A percentile compares a stretch with the other conserved stretches of the same genome.
These are phyloP conservation scores for Saguinus midas DNA, from an alignment of 2,113 vertebrate genomes.

Conservation along the genomic window DNA sequence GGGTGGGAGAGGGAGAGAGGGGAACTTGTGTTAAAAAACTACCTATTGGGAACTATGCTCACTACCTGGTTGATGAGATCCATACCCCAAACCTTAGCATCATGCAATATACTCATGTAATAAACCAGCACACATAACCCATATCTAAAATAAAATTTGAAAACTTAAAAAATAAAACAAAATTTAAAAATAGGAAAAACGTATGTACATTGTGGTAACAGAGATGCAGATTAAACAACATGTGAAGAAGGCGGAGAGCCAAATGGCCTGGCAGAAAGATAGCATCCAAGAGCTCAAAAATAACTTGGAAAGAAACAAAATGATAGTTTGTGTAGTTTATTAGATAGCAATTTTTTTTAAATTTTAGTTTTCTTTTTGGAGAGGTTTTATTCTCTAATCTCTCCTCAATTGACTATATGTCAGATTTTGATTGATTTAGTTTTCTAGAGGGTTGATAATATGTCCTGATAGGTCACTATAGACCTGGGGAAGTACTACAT, in stretches of 20 bases:
- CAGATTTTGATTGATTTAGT: neutral
- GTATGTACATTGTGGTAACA: neutral
- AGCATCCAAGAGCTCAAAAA: neutral
- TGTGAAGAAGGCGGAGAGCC: neutral
- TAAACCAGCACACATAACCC: too few relatives aligned
- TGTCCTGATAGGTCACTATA: neutral
- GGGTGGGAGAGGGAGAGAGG: too few relatives aligned
- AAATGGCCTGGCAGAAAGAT: neutral
- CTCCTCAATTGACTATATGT: neutral
- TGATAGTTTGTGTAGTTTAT: neutral
- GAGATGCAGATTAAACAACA: neutral
- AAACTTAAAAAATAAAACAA: too few relatives aligned
- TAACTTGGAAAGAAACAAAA: neutral
- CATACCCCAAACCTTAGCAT: too few relatives aligned
- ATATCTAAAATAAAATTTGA: too few relatives aligned
- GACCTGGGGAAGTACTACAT: neutral
- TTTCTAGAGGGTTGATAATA: neutral
- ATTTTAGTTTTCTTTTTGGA: neutral
- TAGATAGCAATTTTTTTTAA: neutral
- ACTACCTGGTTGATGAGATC: too few relatives aligned
- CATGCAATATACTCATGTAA: too few relatives aligned
- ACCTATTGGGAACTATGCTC: too few relatives aligned
- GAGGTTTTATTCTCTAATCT: neutral
- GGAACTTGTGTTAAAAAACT: too few relatives aligned
- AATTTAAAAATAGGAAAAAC: too few relatives aligned